Conservation (phyloP, 2,797 vertebrate genomes). For the Masticophis lateralis region DNA sequence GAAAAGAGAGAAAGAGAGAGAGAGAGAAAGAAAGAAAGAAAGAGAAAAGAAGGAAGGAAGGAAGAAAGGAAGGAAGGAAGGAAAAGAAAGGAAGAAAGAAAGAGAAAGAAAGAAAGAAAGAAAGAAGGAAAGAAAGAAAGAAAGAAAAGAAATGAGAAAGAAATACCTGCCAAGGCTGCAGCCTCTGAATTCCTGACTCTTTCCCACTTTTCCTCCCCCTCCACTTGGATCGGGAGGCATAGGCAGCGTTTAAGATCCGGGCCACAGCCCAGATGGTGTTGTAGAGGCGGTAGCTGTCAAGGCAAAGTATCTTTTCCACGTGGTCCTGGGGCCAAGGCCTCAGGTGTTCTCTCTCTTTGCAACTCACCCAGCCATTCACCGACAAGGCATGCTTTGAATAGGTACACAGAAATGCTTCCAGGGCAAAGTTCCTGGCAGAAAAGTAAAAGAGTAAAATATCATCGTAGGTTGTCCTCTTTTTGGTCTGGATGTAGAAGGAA, state of each 20-base stretch:
- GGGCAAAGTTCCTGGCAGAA: background rate
- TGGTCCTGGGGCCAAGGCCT: background rate
- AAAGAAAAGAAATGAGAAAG: too few relatives aligned
- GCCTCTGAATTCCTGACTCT: background rate
- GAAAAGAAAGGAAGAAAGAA: too few relatives aligned
- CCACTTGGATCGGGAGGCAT: background rate
- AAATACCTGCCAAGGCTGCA: constrained; percentile 10
- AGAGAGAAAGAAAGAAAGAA: too few relatives aligned
- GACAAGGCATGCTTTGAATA: background rate
- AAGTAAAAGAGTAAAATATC: too few relatives aligned
- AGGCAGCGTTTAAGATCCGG: background rate
- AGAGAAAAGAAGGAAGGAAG: too few relatives aligned
- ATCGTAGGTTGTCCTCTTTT: too few relatives aligned
- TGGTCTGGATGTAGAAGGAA: background rate
- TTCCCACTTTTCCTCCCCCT: too few relatives aligned
- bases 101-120: too few relatives aligned
- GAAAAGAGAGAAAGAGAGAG: too few relatives aligned
- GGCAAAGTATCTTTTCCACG: background rate
- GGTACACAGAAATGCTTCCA: background rate
- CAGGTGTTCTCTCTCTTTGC: background rate
- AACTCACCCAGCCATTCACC: background rate
- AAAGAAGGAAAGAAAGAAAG: too few relatives aligned
- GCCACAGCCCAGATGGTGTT: background rate
- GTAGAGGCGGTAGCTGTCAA: background rate
- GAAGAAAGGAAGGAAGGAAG: fast-evolving